phyloP scores from a whole-genome alignment of 53 echinoderm and acorn worm species.

The Actinopyga echinites region DNA sequence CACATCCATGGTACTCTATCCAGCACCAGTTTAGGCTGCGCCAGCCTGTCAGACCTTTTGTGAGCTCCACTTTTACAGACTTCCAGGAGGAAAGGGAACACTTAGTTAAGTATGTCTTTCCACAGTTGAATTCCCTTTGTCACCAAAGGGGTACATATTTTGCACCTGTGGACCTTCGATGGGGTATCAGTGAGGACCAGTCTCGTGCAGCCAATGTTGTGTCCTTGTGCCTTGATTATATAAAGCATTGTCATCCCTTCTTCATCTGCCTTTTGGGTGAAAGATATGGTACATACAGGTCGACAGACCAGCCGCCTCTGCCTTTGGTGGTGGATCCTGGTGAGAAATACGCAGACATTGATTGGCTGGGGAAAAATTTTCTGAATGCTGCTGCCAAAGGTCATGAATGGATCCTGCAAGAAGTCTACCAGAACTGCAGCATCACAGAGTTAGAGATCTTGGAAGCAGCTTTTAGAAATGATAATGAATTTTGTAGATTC shows the following conservation, averaged over 20 bases:
- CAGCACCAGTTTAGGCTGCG: constrained; percentile 66
- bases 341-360: constrained; percentile 31
- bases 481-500: constrained; percentile 74
- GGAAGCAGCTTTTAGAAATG: constrained; percentile 88
- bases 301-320: constrained; percentile 53
- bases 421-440: constrained; percentile 87
- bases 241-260: constrained; percentile 84
- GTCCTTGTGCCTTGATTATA: constrained; percentile 87
- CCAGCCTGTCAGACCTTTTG: constrained; percentile 86
- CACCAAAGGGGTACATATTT: constrained; percentile 77
- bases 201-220: constrained; percentile 76
- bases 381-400: constrained; percentile 81
- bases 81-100: constrained; percentile 89
- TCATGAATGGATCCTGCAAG: constrained; percentile 85
- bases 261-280: constrained; percentile 96
- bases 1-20: constrained; percentile 22
- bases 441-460: constrained; percentile 93
- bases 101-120: constrained; percentile 80
- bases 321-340: constrained; percentile 21
- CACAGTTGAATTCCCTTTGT: constrained; percentile 78
- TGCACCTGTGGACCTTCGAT: constrained; percentile 86
- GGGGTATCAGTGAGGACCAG: constrained; percentile 94
- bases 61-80: constrained; percentile 93
- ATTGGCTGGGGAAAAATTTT: constrained; percentile 90
- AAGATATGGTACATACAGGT: constrained; percentile 84